phyloP scores from a whole-genome alignment of 1,140 invertebrate species.

The Ericerus pela region DNA sequence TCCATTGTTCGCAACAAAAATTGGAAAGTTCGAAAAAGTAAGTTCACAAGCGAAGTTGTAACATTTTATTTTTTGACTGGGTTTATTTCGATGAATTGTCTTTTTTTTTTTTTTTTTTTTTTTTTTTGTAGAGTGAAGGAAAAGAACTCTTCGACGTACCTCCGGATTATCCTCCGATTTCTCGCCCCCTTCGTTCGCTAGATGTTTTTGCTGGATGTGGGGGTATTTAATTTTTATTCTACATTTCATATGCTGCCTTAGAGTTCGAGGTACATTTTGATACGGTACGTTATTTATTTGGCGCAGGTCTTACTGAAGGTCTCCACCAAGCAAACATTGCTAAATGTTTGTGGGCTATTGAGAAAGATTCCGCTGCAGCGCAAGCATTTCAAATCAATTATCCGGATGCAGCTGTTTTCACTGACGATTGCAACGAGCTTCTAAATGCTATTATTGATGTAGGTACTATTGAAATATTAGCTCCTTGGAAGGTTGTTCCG shows the following conservation, averaged over 20 bases:
- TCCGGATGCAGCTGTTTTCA: slow-evolving; percentile 54
- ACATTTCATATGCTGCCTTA: too few relatives aligned
- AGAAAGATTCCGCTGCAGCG: slow-evolving; percentile 61
- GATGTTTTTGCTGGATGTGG: slow-evolving; percentile 87
- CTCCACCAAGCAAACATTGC: slow-evolving; percentile 54
- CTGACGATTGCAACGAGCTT: slow-evolving; percentile 64
- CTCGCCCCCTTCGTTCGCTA: slow-evolving; percentile 43
- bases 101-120: too few relatives aligned
- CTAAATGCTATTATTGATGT: slow-evolving; percentile 43
- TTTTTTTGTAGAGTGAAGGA: too few relatives aligned
- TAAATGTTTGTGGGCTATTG: slow-evolving; percentile 64
- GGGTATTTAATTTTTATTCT: too few relatives aligned
- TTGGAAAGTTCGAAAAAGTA: too few relatives aligned
- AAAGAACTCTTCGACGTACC: slow-evolving; percentile 22
- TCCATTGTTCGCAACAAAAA: slow-evolving; percentile 20
- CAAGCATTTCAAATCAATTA: slow-evolving; percentile 68
- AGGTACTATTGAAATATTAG: not conserved
- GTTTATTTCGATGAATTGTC: too few relatives aligned
- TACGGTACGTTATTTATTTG: too few relatives aligned
- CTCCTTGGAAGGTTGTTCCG: too few relatives aligned
- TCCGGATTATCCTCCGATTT: slow-evolving; percentile 29
- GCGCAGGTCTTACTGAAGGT: slow-evolving; percentile 52
- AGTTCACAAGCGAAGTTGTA: too few relatives aligned
- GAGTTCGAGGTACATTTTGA: too few relatives aligned
- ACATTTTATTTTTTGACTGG: too few relatives aligned